phyloP scores from a whole-genome alignment of 2,888 invertebrate genomes.

The Drosophila algonquin region DNA sequence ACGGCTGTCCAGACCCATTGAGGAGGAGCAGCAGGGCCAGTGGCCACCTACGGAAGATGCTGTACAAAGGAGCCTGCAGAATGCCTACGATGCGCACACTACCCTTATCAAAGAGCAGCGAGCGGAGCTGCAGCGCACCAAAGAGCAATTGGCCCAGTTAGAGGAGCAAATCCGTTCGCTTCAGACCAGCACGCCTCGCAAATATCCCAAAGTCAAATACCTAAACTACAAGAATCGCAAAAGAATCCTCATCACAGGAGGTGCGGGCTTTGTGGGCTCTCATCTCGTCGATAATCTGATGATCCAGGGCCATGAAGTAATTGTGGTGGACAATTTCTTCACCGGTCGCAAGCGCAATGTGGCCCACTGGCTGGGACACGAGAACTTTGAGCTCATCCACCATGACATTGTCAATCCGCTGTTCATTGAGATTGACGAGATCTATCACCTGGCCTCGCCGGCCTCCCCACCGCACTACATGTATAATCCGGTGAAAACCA shows the following conservation, averaged over 20 bases:
- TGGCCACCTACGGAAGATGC: constrained; percentile 63
- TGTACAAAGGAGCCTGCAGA: constrained; percentile 54
- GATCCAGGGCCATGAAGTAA: constrained; percentile 97
- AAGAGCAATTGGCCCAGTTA: constrained; percentile 87
- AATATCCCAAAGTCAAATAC: constrained; percentile 95
- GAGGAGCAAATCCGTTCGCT: constrained; percentile 90
- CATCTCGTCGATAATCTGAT: constrained; percentile 98
- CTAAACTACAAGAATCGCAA: constrained; percentile 96
- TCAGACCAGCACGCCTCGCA: constrained; percentile 90
- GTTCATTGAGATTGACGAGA: constrained; percentile 98
- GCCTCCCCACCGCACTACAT: constrained; percentile 99
- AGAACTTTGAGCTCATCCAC: constrained; percentile 99
- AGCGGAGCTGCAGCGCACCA: constrained; percentile 87
- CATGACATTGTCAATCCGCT: constrained; percentile 99
- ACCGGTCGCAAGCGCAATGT: constrained; percentile 98
- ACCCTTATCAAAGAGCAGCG: constrained; percentile 69
- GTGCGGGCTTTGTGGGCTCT: constrained; percentile 99
- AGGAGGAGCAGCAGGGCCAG: constrained; percentile 54
- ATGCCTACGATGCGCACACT: constrained; percentile 65
- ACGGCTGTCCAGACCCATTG: background rate
- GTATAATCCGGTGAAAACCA: constrained; percentile 99
- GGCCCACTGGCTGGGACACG: constrained; percentile 99
- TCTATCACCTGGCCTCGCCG: constrained; percentile 99
- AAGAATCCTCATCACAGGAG: constrained; percentile 97
- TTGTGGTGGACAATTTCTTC: constrained; percentile 98